Conservation (phyloP, 2,113 vertebrate genomes). For the Caranx melampygus region DNA sequence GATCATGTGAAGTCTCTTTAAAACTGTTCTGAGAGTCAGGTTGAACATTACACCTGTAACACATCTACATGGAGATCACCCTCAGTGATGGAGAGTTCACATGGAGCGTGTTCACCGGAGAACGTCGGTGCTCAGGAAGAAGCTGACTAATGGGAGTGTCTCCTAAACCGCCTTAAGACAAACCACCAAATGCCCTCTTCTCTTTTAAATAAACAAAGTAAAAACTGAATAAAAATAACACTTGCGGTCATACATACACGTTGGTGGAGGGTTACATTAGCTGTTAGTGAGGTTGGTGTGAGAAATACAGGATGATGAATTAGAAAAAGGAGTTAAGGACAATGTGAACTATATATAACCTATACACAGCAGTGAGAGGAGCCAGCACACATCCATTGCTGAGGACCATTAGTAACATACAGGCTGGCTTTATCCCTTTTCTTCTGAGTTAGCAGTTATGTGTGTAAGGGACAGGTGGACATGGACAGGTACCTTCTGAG, state of each 20-base stretch:
- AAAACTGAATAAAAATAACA: background rate
- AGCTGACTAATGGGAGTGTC: background rate
- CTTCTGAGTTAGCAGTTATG: background rate
- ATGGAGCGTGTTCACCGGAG: background rate
- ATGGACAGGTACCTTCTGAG: conserved; percentile 48
- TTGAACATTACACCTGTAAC: too few relatives aligned
- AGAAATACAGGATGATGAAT: background rate
- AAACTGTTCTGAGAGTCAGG: too few relatives aligned
- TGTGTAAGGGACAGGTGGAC: background rate
- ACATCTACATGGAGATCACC: background rate
- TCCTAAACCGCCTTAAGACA: background rate
- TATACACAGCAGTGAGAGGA: conserved; percentile 2
- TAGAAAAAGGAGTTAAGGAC: background rate
- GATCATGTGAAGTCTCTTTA: background rate
- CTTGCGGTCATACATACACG: background rate
- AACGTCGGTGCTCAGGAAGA: background rate
- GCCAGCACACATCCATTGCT: background rate
- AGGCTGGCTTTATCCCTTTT: conserved; percentile 38
- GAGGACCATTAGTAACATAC: background rate
- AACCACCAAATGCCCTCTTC: background rate
- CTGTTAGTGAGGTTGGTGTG: background rate
- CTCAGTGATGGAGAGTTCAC: background rate
- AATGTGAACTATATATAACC: background rate
- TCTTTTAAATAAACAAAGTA: background rate
- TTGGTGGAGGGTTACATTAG: conserved; percentile 5